Base-by-base conservation (phyloP, 2,797 vertebrate genomes). In the Poliocrania exsul region DNA sequence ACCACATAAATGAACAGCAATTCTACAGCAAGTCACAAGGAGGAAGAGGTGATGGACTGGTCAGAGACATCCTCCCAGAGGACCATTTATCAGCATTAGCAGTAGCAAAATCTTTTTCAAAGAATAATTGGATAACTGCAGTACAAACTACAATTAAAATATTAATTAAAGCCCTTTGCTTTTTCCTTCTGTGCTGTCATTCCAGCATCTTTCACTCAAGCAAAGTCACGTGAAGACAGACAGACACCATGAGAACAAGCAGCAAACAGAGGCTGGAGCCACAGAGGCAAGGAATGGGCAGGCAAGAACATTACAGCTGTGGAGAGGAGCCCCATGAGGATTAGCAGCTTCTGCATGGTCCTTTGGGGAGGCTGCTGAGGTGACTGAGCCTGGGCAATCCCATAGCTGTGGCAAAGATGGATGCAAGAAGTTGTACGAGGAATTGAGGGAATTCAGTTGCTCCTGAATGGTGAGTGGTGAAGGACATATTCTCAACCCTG, bases 81-180 rank as follows among this genome's bases (percentile, higher is more conserved):
- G 58, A 67, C 62, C 37, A 66, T 84, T 96, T 95, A 93, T 90
- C 86, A 81, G 19, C 58, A 81, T 79, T 88, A 93, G 88, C 84
- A 85, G 64, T 38, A 88, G 40, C 31, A 80, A 88, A 93, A 75
- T 33, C 40, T 82, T 82, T 92, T 91, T 75, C 80, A 84, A 82
- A 80, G 46, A 87, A 54, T 81, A 94, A 82, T 53, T 81, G 60
- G 65, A 72, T 72, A 90, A 75, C 44, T 24, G 19, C 33, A 8
- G 47, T 49, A 86, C 46, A 88, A 89, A 87, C 84, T 83, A 87
- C 92, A 93, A 93, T 58, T 90, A 87, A 93, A 95, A 78, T 78
- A 89, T 62, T 96, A 92, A 95, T 95, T 95, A 84, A 91, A 90
- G n/a, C 14, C 24, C 28, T 88, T 60, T 93, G 13, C 28, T n/a